phyloP scores from a whole-genome alignment of 53 echinoderm and acorn worm species.

The Echinometra lucunter region DNA sequence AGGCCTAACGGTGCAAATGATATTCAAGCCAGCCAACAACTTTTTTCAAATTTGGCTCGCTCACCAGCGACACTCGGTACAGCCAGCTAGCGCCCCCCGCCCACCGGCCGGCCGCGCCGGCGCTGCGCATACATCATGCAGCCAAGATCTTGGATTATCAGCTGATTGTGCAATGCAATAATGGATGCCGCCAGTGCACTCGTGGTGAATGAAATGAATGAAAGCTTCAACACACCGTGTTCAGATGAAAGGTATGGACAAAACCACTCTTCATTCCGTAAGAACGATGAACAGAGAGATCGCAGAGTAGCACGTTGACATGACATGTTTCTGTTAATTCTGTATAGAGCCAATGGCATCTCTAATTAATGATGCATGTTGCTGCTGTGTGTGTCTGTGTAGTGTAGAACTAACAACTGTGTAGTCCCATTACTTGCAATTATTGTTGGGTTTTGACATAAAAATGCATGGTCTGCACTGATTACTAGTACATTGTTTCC shows the following conservation, averaged over 20 bases:
- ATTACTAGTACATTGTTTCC: too few relatives aligned
- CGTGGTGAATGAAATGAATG: slow-evolving; percentile 40
- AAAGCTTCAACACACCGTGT: not conserved
- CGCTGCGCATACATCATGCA: not conserved
- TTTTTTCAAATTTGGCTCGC: slow-evolving; percentile 4
- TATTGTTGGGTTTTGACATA: not conserved
- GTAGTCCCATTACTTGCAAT: not conserved
- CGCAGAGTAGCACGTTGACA: not conserved
- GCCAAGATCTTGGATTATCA: not conserved
- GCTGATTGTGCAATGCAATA: slow-evolving; percentile 26
- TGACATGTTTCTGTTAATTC: not conserved
- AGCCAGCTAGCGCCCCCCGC: too few relatives aligned
- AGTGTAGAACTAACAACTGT: not conserved
- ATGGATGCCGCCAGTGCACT: not conserved
- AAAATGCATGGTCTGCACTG: too few relatives aligned
- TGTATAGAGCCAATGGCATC: too few relatives aligned
- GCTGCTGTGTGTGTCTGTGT: not conserved
- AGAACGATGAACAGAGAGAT: not conserved
- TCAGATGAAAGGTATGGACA: slow-evolving; percentile 28
- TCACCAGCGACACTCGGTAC: too few relatives aligned
- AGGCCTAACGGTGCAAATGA: too few relatives aligned
- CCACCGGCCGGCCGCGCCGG: not conserved
- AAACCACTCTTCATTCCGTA: not conserved
- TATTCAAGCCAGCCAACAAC: too few relatives aligned
- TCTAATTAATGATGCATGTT: not conserved